These are phyloP conservation scores for Leucania comma DNA, from an alignment of 2,888 invertebrate genomes.

Conservation along the genomic window DNA sequence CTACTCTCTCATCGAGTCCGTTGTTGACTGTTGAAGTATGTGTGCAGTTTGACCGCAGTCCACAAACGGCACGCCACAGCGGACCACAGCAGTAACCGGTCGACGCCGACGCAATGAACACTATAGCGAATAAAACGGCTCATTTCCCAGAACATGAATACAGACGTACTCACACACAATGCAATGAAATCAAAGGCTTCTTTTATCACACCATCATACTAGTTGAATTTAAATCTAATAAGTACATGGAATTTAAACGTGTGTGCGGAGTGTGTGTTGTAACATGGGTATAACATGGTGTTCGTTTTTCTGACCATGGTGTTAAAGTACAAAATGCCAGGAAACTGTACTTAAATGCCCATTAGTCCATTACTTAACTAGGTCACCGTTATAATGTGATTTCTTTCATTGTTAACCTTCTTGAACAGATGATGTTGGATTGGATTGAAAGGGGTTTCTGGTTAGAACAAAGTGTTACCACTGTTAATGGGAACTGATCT, in stretches of 20 bases:
- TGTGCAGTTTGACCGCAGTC: conserved; percentile 76
- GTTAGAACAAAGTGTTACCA: conserved; percentile 7
- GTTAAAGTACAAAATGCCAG: conserved; percentile 28
- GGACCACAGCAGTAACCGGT: conserved; percentile 64
- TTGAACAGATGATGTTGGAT: conserved; percentile 41
- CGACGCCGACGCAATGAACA: conserved; percentile 52
- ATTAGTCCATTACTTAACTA: conserved; percentile 51
- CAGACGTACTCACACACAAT: conserved; percentile 46
- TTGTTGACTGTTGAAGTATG: conserved; percentile 65
- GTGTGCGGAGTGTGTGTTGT: conserved; percentile 17
- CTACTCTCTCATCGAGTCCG: conserved; percentile 58
- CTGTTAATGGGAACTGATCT: conserved; percentile 1
- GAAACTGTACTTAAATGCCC: conserved; percentile 42
- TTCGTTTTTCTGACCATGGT: conserved; percentile 33
- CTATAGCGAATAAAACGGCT: conserved; percentile 60
- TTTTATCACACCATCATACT: conserved; percentile 30
- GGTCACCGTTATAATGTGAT: conserved; percentile 57
- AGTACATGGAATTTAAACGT: conserved; percentile 5
- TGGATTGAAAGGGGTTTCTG: conserved; percentile 21
- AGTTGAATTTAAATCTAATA: conserved; percentile 21
- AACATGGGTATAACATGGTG: conserved; percentile 14
- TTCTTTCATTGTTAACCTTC: conserved; percentile 47
- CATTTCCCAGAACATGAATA: conserved; percentile 59
- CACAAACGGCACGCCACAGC: conserved; percentile 75
- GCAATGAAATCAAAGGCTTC: conserved; percentile 42